Evolutionary conservation across 2,888 invertebrate species (phyloP), one percentile per base, ranked within the genome.

Genomic region (Ophion ellenae): DNA sequence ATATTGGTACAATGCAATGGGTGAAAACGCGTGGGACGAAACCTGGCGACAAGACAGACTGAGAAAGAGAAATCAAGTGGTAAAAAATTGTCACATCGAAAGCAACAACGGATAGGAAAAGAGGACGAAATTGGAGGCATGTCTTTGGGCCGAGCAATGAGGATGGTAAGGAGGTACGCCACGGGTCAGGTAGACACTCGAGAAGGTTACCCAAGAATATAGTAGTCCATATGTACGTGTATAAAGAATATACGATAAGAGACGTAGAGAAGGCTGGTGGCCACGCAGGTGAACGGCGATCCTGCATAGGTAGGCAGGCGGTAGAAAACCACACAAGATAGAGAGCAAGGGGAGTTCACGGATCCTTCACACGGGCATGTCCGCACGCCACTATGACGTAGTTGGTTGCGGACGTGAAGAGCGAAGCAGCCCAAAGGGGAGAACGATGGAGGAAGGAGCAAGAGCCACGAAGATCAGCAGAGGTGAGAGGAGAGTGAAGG

Each of bases 251-350:
- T 36, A 40, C 24, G 1, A 24, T 61, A 24, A 63, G 69, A 84
- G 66, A 71, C 6, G 7, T 75, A 81, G 85, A 85, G 69, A 69
- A 83, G 76, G 28, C 66, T 78, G 73, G 76, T 78, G 83, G 85
- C 76, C 63, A 81, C 77, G 84, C 90, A 90, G 89, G 90, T 89
- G 90, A 81, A 90, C 87, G 87, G 76, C 85, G 83, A 89, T 89
- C 87, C 83, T 79, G 84, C 85, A 83, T 85, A 81, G 84, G 70
- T 40, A 66, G 70, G 40, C 63, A 61, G 61, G 20, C 69, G 4
- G 61, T 70, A 67, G 45, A 70, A 24, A 75, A 78, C 66, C 5
- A 59, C 47, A 47, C 11, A 20, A 70, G 61, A 71, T 20, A 71
- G 17, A 77, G 57, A 74, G 10, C 63, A 80, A 83, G 77, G 79